Evolutionary conservation across 2,797 vertebrate species (phyloP).

Genomic region (Amphiprion clarkii): DNA sequence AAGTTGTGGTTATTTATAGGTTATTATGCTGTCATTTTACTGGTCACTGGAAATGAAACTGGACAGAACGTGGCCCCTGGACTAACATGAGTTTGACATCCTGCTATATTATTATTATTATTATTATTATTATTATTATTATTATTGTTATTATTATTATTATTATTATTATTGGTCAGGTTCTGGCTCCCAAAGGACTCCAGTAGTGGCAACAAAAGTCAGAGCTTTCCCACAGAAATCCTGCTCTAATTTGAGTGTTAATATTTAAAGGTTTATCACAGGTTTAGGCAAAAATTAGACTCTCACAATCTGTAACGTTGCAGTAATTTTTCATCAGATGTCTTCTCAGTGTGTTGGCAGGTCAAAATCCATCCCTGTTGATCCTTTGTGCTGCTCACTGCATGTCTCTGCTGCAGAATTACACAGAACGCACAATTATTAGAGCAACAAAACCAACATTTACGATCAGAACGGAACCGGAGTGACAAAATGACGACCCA

Average conservation of each 20-base stretch:
- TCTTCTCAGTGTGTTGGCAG: conserved; percentile 66
- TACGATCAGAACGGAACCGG: no score
- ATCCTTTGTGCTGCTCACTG: conserved; percentile 27
- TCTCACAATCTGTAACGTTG: conserved; percentile 73
- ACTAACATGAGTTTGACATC: no score
- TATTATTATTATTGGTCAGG: neutral
- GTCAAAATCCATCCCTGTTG: conserved; percentile 66
- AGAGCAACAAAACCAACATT: neutral
- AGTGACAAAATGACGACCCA: conserved; percentile 30
- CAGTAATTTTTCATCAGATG: conserved; percentile 82
- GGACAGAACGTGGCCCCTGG: no score
- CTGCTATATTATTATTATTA: no score
- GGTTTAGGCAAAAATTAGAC: neutral
- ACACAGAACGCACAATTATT: neutral
- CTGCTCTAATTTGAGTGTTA: neutral
- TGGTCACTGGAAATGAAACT: no score
- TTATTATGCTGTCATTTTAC: no score
- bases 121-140: no score
- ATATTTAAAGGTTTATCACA: neutral
- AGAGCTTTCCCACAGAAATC: neutral
- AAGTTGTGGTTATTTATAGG: no score
- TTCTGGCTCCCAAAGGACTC: neutral
- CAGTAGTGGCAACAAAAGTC: neutral
- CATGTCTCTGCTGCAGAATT: conserved; percentile 36
- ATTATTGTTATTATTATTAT: no score